Evolutionary conservation across 1,140 invertebrate genomes (phyloP), one percentile per base, ranked within the genome.

Genomic region (Gonatopus flavifemur): DNA sequence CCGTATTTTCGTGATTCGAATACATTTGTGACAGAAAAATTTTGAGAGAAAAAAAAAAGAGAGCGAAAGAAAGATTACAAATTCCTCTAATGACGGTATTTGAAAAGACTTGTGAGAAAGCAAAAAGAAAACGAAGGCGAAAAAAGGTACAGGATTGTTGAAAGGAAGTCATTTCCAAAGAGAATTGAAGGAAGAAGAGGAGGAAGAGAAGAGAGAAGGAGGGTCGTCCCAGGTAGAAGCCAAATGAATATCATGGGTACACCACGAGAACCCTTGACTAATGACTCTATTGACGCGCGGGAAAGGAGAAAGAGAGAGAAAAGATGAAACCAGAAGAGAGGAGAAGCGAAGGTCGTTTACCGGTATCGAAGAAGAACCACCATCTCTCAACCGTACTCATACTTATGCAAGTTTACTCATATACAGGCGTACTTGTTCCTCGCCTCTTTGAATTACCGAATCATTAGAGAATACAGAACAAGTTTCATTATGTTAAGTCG

Each of bases 231-330:
- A 64, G 57, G 60, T 64, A 60, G 45, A 52, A 28, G 50, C 51
- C 44, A 51, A 49, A 61, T 58, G 62, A 65, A 64, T 65, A 65
- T 65, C 55, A 52, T 60, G 52, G 50, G 54, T 58, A 57, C 54
- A 59, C 32, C 45, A 55, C 55, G 57, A 48, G 51, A n/a, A n/a
- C n/a, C 46, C 62, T 57, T 69, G 66, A 69, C 66, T 69, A 69
- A 69, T 69, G 63, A 69, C 66, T 69, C 66, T 69, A 67, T 69
- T 62, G 62, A 66, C 53, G 55, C 43, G 51, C 50, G 38, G n/a
- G n/a, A n/a, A n/a, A n/a, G n/a, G n/a, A n/a, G n/a, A n/a, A n/a
- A n/a, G n/a, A n/a, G n/a, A n/a, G 36, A 36, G 52, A 50, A 37
- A 42, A 55, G 43, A 31, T 45, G 48, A 49, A 40, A 49, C 45